Percentiles rank a stretch among this genome's conserved stretches.
phyloP scores from a whole-genome alignment of 2,888 invertebrate genomes.

The Byasa hedistus region DNA sequence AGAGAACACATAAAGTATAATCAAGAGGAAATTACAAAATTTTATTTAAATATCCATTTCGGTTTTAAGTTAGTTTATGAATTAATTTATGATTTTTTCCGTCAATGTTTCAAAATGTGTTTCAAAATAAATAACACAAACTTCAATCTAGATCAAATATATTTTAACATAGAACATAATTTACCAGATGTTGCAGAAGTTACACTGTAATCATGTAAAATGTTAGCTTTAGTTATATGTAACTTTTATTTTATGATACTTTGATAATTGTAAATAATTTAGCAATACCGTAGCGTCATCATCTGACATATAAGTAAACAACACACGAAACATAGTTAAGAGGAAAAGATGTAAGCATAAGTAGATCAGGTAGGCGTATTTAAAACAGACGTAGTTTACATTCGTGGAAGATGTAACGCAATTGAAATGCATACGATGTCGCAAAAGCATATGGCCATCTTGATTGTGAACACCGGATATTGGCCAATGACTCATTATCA shows the following conservation, averaged over 20 bases:
- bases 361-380: conserved; percentile 15
- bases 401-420: conserved; percentile 46
- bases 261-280: no score
- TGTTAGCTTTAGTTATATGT: neutral
- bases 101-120: conserved; percentile 2
- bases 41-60: conserved; percentile 8
- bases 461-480: conserved; percentile 64
- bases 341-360: conserved; percentile 4
- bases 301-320: neutral
- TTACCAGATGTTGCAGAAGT: conserved; percentile 2
- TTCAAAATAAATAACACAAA: neutral
- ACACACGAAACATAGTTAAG: neutral
- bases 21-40: conserved; percentile 21
- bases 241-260: no score
- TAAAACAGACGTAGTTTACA: conserved; percentile 27
- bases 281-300: no score
- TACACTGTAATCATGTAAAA: neutral
- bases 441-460: conserved; percentile 68
- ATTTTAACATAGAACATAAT: conserved; percentile 10
- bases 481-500: conserved; percentile 66
- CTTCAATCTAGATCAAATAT: conserved; percentile 11
- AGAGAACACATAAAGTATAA: conserved; percentile 15
- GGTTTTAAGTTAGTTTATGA: conserved; percentile 5
- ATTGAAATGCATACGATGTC: conserved; percentile 58
- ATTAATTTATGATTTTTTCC: conserved; percentile 15